These are phyloP conservation scores for Melipona quadrifasciata DNA, from an alignment of 1,140 invertebrate species.

Conservation along the genomic window DNA sequence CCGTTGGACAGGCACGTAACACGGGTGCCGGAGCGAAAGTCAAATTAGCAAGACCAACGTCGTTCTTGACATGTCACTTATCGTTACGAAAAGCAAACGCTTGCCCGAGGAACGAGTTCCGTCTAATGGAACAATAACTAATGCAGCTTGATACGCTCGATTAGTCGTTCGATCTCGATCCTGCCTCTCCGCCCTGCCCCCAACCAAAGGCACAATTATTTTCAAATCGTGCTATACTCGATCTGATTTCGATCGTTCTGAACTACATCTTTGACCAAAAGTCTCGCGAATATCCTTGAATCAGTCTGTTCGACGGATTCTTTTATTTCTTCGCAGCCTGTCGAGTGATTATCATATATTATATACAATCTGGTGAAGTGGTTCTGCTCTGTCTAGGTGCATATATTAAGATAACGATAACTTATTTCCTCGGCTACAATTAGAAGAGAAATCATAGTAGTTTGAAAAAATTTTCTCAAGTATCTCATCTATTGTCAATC, in stretches of 20 bases:
- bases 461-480: too few species aligned
- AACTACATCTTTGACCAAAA: not conserved
- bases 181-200: not conserved
- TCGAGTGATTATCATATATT: too few species aligned
- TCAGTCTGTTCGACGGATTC: too few species aligned
- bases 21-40: conserved; percentile 44
- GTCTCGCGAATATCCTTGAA: too few species aligned
- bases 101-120: conserved; percentile 7
- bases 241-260: not conserved
- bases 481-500: too few species aligned
- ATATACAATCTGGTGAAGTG: too few species aligned
- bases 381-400: too few species aligned
- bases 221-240: not conserved
- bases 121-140: conserved; percentile 48
- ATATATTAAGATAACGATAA: too few species aligned
- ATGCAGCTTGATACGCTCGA: conserved; percentile 1
- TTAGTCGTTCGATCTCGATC: not conserved
- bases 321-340: too few species aligned
- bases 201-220: not conserved
- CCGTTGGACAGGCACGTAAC: conserved; percentile 38
- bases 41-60: conserved; percentile 45
- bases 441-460: too few species aligned
- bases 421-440: too few species aligned
- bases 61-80: conserved; percentile 33
- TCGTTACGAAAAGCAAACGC: not conserved